These are phyloP conservation scores for Thrips palmi DNA, from an alignment of 1,140 invertebrate genomes.

Conservation along the genomic window DNA sequence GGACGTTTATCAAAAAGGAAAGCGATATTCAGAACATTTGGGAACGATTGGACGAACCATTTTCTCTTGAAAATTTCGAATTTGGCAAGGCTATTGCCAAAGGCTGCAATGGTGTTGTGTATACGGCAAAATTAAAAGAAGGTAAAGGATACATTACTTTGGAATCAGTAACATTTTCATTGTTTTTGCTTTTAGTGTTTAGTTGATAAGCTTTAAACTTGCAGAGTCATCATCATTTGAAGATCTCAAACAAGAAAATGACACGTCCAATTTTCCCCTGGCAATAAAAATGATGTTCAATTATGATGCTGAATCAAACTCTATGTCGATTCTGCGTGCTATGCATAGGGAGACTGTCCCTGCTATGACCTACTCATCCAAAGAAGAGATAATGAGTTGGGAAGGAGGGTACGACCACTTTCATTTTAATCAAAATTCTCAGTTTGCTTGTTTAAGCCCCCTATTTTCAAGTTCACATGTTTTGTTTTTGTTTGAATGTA, in stretches of 20 bases:
- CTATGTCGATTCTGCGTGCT: conserved; percentile 49
- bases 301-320: conserved; percentile 70
- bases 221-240: neutral
- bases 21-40: conserved; percentile 25
- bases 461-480: neutral
- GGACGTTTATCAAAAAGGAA: conserved; percentile 30
- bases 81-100: conserved; percentile 56
- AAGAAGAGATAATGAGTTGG: conserved; percentile 34
- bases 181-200: neutral
- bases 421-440: conserved; percentile 2
- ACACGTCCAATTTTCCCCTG: conserved; percentile 33
- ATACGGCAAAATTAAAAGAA: conserved; percentile 37
- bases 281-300: conserved; percentile 89
- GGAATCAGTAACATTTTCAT: neutral
- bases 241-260: conserved; percentile 2
- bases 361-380: conserved; percentile 31
- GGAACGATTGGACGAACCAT: conserved; percentile 21
- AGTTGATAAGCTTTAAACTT: neutral
- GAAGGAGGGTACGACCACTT: conserved; percentile 25
- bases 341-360: conserved; percentile 72
- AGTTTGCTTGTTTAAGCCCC: too few relatives aligned
- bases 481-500: conserved; percentile 12
- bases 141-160: conserved; percentile 6
- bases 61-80: conserved; percentile 38
- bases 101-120: conserved; percentile 67